Base-by-base conservation (phyloP, 35 echinoderm and acorn worm genomes). In the Ophiothrix spiculata region DNA sequence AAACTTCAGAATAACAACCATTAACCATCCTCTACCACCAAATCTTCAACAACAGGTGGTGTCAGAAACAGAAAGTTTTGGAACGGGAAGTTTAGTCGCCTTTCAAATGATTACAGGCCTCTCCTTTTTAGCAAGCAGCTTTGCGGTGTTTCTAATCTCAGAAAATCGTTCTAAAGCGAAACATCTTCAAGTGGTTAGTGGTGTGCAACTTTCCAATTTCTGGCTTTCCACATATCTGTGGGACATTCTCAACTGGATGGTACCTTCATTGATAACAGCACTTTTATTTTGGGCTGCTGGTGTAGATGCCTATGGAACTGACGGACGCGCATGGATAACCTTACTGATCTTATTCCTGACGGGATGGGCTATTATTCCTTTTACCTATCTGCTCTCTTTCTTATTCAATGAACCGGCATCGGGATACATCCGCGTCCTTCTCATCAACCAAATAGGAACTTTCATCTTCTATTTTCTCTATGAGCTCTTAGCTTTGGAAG, bases 131-230 rank as follows among this genome's bases (percentile, higher is more conserved):
- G 83, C 93, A 8, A 83, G 85, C 36, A 91, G 89, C 41, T 95
- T 95, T 88, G 83, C 81, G 15, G 93, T 95, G 0, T 95, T 95
- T 39, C 86, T 91, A 10, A 95, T 95, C 40, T 87, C 82, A 73
- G 93, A 95, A 41, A 49, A 32, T 8, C 36, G 54, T 6, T 63
- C 85, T 32, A 95, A 95, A 39, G 80, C 93, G n/a, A 95, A 95
- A 75, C 93, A 95, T 64, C 85, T 95, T 25, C 93, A 95, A 75
- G 87, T 95, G 49, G 86, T 95, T 76, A 91, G 89, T 40, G 93
- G 93, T 38, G 86, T 95, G 1, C 80, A 88, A 19, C 35, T 88
- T 11, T 85, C 86, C n/a, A 91, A 91, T 60, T 95, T 95, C 89
- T 95, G 93, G 93, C 73, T 91, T 31, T 88, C 93, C 31, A 86